Base-by-base conservation (phyloP, 2,113 vertebrate genomes). In the Gracilinanus agilis region DNA sequence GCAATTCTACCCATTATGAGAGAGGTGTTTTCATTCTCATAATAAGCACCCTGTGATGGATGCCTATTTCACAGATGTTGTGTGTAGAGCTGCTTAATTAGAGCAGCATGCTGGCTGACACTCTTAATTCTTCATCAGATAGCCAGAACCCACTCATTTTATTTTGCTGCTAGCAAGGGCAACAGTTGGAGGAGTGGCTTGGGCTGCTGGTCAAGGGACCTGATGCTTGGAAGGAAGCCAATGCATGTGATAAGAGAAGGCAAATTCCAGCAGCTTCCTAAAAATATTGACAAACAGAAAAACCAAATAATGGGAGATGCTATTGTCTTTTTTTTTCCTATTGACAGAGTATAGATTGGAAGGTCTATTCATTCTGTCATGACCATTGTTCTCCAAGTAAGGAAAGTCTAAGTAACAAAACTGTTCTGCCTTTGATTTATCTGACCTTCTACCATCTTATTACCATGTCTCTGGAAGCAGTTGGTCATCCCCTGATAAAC, bases 61-160 rank as follows among this genome's bases (percentile, higher is more conserved):
- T 98, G 95, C 98, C 91, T 98, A 97, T 97, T 96, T 97, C 96
- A 94, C 97, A 98, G 97, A 97, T 98, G 97, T 96, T 98, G 97
- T 95, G 96, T 97, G 40, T n/a, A 94, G 53, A 94, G 91, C 96
- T 97, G 94, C 95, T 98, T 98, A 98, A 98, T 97, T 97, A 96
- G 96, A 97, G n/a, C 55, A 55, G n/a, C 55, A 55, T 25, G 55
- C 93, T 97, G 97, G 97, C 97, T 96, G 91, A 98, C 91, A 90
- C 88, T 94, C 54, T 88, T 95, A 92, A 93, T 94, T 96, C 97
- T 97, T 96, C 96, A 93, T 29, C 92, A 97, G 89, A 94, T 92
- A 92, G 91, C 97, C 27, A 0, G 56, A 54, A 88, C 55, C 61
- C 92, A 23, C 0, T 34, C 53, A 95, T 94, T 94, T 56, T 54